Base-by-base conservation (phyloP, 2,113 vertebrate genomes). In the Psilopsiagon aurifrons region DNA sequence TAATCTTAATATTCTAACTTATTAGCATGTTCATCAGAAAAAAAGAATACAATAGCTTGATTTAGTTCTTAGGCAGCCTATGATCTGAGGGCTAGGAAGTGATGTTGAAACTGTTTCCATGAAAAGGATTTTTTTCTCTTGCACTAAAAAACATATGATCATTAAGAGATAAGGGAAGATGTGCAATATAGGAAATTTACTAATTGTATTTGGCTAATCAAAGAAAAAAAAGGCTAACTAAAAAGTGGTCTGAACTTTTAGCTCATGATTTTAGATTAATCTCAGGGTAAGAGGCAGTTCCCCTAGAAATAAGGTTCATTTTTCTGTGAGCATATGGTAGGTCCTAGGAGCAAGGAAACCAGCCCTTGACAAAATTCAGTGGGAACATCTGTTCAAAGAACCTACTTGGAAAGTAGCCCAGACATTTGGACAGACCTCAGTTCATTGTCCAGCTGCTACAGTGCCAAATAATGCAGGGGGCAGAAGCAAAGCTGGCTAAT, bases 371-470 rank as follows among this genome's bases (percentile, higher is more conserved):
- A 81, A 91, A 90, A 94, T 92, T 90, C 70, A 70, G 52, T 46
- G 71, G 44, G 41, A 96, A 94, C 78, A 94, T 93, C 75, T 96
- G 67, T 90, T 95, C 59, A 80, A 79, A 93, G 78, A 91, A 91
- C 89, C 78, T 85, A 77, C 75, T 92, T 93, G 92, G 93, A 96
- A 95, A 88, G 63, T 63, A 90, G 70, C 90, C 93, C 70, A 74
- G 90, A 59, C 37, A 37, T 62, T 87, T 84, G 44, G 67, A 80
- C 19, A 95, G 94, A 73, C 25, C 31, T 92, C 62, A 44, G 39
- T 79, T 92, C 74, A 46, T 7, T 63, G 49, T 94, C 78, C 71
- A 94, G 70, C 59, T 95, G 63, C 60, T 90, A 10, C 31, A 74
- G 54, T 44, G 78, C 22, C 1, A 10, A 86, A 81, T 66, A 81